Evolutionary conservation across 2,113 vertebrate species (phyloP), one percentile per base, ranked within the genome.

Genomic region (Albula goreensis): DNA sequence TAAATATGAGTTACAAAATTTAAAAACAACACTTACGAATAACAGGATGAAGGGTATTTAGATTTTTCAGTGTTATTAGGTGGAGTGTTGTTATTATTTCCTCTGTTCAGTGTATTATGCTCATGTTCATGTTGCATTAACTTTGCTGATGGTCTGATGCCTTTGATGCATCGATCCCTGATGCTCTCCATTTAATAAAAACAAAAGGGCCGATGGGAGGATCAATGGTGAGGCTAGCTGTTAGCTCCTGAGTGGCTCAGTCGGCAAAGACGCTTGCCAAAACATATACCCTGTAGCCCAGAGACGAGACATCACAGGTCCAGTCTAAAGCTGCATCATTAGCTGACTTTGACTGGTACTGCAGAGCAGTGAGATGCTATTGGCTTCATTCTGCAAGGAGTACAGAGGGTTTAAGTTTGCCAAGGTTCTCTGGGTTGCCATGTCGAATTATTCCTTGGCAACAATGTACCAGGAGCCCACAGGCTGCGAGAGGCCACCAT

Each of bases 111-210:
- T 77, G 9, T 77, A 11, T 77, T 77, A 19, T 25, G 70, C 25
- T 77, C n/a, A 25, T 77, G 25, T 25, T 19, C 31, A 17, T 41
- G 15, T 56, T 19, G 13, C 66, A 48, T 41, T 83, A 17, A 31
- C 25, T 77, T 19, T 77, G 70, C 11, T 3, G 17, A 13, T 60
- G 25, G 52, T 82, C 31, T 41, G 1, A 41, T 83, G 57, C 6
- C 48, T 83, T 83, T 83, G 41, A 66, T 41, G 53, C 19, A 49
- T 15, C 2, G 17, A 8, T 41, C 22, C 25, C 41, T 82, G 80
- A 83, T 87, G 74, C 86, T 84, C 80, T 57, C 31, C 89, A 82
- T 88, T 87, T 86, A 88, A 83, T 92, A 87, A 88, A 89, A 88
- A 88, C 79, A 87, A 88, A 85, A 52, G 82, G 89, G 83, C 88